A percentile compares a stretch with the other conserved stretches of the same genome.
Conservation (phyloP, 2,797 vertebrate species). For the Gymnopithys bicolor region DNA sequence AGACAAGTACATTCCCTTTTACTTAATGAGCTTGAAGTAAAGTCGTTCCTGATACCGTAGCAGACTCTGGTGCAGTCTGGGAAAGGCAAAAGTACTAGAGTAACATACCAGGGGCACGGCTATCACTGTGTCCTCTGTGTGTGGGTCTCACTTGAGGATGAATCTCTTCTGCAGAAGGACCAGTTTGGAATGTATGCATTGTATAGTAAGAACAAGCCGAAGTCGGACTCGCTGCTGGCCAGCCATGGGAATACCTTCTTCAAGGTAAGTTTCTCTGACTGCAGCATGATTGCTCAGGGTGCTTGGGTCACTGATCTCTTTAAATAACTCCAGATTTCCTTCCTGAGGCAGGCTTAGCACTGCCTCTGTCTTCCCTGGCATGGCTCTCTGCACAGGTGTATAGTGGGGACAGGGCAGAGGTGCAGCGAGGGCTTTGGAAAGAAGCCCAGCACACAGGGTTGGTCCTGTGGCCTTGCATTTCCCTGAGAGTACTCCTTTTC, state of each 20-base stretch:
- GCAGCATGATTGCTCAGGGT: fast-evolving
- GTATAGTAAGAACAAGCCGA: slow-evolving; percentile 97
- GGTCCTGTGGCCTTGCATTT: neutral
- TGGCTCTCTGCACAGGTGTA: neutral
- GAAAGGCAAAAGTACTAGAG: neutral
- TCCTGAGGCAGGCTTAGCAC: neutral
- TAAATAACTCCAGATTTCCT: neutral
- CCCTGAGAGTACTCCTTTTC: neutral
- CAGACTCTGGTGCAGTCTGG: neutral
- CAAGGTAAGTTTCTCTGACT: slow-evolving; percentile 80
- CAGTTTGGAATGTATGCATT: slow-evolving; percentile 93
- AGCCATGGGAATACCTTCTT: slow-evolving; percentile 91
- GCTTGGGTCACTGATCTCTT: neutral
- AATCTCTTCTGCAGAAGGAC: slow-evolving; percentile 82
- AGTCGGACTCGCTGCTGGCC: slow-evolving; percentile 88
- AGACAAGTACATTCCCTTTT: neutral
- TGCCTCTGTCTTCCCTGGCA: neutral
- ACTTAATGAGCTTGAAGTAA: neutral
- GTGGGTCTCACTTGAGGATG: fast-evolving
- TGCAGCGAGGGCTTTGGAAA: neutral
- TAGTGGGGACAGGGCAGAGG: neutral
- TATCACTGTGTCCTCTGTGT: fast-evolving
- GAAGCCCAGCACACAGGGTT: neutral
- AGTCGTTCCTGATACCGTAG: neutral
- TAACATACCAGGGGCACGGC: too few species aligned